Evolutionary conservation across 1,140 invertebrate genomes (phyloP).

Genomic region (Drosophila azteca): DNA sequence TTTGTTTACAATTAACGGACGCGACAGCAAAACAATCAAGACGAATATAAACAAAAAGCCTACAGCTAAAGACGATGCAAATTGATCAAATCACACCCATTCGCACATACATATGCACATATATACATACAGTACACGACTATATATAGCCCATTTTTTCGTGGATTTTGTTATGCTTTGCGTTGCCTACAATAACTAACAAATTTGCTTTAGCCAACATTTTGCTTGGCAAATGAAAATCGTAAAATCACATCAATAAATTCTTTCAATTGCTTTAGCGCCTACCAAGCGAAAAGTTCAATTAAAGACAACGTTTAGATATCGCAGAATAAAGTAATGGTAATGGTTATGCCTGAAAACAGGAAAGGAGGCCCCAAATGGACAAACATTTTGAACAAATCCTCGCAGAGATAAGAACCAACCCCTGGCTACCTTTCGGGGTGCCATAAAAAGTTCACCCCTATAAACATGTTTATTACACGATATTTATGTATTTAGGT

Average conservation of each 20-base stretch:
- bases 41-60: constrained; percentile 57
- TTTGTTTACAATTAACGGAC: constrained; percentile 63
- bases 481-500: constrained; percentile 52
- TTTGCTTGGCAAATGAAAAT: constrained; percentile 24
- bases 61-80: constrained; percentile 34
- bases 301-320: constrained; percentile 37
- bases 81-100: constrained; percentile 35
- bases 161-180: constrained; percentile 16
- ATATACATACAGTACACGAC: not conserved
- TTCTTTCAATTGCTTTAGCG: constrained; percentile 31
- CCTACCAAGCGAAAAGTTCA: constrained; percentile 45
- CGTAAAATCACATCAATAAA: constrained; percentile 19
- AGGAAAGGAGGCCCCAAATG: not conserved
- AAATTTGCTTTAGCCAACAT: constrained; percentile 35
- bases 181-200: constrained; percentile 31
- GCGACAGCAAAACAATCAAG: constrained; percentile 61
- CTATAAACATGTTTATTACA: constrained; percentile 45
- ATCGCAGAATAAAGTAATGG: not conserved
- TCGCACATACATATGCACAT: constrained; percentile 23
- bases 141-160: constrained; percentile 4
- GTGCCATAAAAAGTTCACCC: constrained; percentile 17
- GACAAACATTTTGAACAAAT: constrained; percentile 7
- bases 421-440: too few species aligned
- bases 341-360: not conserved
- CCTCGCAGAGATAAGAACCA: constrained; percentile 28